phyloP scores from a whole-genome alignment of 2,888 invertebrate species.

The Bugula neritina region DNA sequence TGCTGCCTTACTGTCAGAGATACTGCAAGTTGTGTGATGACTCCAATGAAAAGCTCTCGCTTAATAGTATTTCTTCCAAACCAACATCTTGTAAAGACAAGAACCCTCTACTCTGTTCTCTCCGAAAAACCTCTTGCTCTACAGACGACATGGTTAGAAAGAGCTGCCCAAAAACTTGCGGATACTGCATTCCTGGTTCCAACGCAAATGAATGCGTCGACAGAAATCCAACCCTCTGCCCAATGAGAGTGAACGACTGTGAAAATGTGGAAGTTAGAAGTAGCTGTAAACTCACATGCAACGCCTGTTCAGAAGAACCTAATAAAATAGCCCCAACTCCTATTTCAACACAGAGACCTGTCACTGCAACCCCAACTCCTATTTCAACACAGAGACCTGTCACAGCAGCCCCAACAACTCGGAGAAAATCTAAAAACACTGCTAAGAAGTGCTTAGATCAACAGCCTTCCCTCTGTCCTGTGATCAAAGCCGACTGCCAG shows the following conservation, averaged over 20 bases:
- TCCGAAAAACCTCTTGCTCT: background rate
- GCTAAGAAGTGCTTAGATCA: background rate
- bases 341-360: background rate
- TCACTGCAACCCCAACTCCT: background rate
- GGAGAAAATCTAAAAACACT: background rate
- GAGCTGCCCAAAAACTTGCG: background rate
- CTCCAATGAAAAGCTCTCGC: background rate
- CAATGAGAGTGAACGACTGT: background rate
- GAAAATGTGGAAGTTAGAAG: background rate
- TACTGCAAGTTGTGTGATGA: constrained; percentile 2
- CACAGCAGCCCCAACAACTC: background rate
- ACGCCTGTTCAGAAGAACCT: background rate
- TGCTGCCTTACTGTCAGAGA: background rate
- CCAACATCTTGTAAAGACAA: background rate
- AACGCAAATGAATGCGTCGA: background rate
- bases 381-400: background rate
- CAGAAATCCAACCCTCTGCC: background rate
- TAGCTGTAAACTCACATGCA: background rate
- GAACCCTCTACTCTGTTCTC: background rate
- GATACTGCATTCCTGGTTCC: background rate
- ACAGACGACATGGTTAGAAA: background rate
- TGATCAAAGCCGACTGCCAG: background rate
- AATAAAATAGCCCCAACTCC: background rate
- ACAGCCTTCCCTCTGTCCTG: background rate
- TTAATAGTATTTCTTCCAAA: background rate